Conservation (phyloP, 92 coral and sea anemone genomes). For the Umimayanthus chanpuru region DNA sequence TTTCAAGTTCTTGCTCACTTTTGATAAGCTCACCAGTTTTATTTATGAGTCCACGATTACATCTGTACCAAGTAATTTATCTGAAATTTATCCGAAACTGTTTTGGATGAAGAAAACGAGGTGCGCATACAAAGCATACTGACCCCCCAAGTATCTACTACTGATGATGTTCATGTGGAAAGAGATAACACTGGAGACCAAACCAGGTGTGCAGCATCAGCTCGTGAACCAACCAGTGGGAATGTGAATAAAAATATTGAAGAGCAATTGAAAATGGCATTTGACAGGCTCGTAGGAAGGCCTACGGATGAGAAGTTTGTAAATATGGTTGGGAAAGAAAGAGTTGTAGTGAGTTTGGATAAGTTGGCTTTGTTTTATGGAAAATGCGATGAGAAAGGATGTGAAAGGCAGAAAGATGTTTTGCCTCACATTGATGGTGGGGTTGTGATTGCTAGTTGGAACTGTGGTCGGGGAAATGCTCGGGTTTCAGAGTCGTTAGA, state of each 20-base stretch:
- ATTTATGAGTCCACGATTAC: too few species aligned
- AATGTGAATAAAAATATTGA: neutral
- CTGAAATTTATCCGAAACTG: neutral
- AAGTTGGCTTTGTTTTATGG: constrained; percentile 18
- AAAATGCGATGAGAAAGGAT: neutral
- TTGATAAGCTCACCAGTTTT: too few species aligned
- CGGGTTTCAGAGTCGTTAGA: constrained; percentile 17
- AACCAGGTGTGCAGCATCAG: neutral
- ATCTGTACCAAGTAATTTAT: too few species aligned
- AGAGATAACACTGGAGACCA: neutral
- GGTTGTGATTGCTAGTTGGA: constrained; percentile 33
- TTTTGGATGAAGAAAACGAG: neutral
- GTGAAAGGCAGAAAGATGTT: constrained; percentile 18
- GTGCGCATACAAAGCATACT: neutral
- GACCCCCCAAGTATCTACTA: neutral
- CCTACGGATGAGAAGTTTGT: neutral
- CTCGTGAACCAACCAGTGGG: neutral
- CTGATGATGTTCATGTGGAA: neutral
- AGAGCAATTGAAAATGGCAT: neutral
- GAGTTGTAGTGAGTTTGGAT: constrained; percentile 14
- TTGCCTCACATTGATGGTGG: constrained; percentile 44
- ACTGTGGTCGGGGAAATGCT: constrained; percentile 42
- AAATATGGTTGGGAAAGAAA: constrained; percentile 37
- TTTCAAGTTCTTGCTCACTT: too few species aligned
- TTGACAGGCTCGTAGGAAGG: neutral